Conservation (phyloP, 2,888 invertebrate genomes). For the Apamea anceps region DNA sequence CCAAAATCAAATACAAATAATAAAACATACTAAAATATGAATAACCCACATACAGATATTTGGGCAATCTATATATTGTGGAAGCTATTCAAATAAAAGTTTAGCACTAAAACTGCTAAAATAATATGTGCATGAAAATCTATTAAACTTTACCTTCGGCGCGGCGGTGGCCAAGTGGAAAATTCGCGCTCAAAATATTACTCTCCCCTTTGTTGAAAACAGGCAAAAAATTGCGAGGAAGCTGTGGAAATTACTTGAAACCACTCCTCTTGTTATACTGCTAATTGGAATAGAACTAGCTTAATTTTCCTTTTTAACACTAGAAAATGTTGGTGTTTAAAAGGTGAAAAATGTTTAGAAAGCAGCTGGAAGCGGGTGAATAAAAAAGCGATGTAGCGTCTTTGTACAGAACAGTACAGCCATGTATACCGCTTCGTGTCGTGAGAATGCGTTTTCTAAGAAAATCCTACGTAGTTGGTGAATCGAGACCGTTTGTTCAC, state of each 20-base stretch:
- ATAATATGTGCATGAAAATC: slow-evolving; percentile 27
- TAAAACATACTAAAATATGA: not conserved
- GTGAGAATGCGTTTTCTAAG: not conserved
- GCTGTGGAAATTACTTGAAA: slow-evolving; percentile 46
- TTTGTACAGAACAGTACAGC: slow-evolving; percentile 9
- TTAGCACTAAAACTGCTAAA: slow-evolving; percentile 8
- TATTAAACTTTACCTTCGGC: slow-evolving; percentile 37
- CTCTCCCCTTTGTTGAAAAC: slow-evolving; percentile 40
- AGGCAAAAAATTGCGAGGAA: slow-evolving; percentile 42
- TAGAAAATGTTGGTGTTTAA: slow-evolving; percentile 28
- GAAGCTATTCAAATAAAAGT: not conserved
- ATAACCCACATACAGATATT: not conserved
- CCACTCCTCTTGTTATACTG: slow-evolving; percentile 37
- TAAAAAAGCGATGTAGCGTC: slow-evolving; percentile 31
- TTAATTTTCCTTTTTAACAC: slow-evolving; percentile 37
- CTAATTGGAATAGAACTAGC: slow-evolving; percentile 51
- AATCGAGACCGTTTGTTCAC: slow-evolving; percentile 1
- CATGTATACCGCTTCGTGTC: not conserved
- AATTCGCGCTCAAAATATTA: slow-evolving; percentile 45
- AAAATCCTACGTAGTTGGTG: not conserved
- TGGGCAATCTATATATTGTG: not conserved
- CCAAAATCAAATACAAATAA: not conserved
- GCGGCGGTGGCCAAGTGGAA: slow-evolving; percentile 11
- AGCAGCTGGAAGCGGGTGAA: slow-evolving; percentile 22
- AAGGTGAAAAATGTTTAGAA: slow-evolving; percentile 31